Conservation (phyloP, 1,140 invertebrate genomes). For the Stegodyphus dumicola region DNA sequence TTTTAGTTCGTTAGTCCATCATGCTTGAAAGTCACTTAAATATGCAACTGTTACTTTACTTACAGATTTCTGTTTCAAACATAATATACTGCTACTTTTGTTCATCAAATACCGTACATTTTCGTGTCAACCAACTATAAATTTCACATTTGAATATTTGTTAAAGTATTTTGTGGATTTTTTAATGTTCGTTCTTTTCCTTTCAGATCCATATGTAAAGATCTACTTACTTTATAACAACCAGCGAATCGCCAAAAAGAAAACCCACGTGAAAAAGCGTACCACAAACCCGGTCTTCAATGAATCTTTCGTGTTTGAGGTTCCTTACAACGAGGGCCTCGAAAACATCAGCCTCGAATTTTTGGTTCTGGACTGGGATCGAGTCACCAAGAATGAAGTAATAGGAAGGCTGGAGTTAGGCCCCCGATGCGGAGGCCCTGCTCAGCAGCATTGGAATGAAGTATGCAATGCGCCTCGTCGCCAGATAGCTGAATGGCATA, state of each 20-base stretch:
- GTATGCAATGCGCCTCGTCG: slow-evolving; percentile 94
- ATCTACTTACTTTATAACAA: slow-evolving; percentile 96
- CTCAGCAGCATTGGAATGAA: slow-evolving; percentile 95
- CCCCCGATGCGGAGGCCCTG: slow-evolving; percentile 78
- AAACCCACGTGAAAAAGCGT: slow-evolving; percentile 98
- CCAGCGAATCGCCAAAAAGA: slow-evolving; percentile 98
- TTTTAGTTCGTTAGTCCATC: too few species aligned
- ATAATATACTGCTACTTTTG: too few species aligned
- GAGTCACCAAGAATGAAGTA: slow-evolving; percentile 98
- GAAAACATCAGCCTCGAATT: slow-evolving; percentile 93
- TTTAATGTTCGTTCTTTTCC: neutral
- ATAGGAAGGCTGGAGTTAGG: slow-evolving; percentile 94
- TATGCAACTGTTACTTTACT: too few species aligned
- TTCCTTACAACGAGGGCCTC: slow-evolving; percentile 79
- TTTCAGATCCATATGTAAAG: slow-evolving; percentile 85
- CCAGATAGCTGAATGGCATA: slow-evolving; percentile 99
- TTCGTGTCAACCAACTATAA: too few species aligned
- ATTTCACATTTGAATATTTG: too few species aligned
- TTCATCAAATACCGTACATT: too few species aligned
- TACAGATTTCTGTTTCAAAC: too few species aligned
- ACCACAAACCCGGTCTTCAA: slow-evolving; percentile 98
- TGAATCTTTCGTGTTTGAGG: slow-evolving; percentile 84
- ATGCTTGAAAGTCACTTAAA: too few species aligned
- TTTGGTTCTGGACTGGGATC: slow-evolving; percentile 94
- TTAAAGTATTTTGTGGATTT: too few species aligned